Base-by-base conservation (phyloP, 2,113 vertebrate species). In the Heptranchias perlo region DNA sequence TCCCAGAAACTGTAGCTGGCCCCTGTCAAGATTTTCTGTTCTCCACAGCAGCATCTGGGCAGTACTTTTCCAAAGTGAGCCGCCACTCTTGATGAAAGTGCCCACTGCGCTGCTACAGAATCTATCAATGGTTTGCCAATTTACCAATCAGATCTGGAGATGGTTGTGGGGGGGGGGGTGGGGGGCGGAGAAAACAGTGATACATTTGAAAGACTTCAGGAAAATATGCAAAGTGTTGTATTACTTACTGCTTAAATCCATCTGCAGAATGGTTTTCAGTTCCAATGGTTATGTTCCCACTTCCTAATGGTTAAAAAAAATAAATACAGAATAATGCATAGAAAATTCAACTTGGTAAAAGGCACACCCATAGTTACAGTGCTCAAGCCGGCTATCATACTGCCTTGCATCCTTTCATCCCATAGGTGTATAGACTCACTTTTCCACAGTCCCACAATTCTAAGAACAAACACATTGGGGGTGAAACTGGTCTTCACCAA, bases 261-360 rank as follows among this genome's bases (percentile, higher is more conserved):
- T 2, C 89, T 2, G 21, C 35, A 62, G 58, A 39, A 62, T 39
- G 16, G 35, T 93, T 93, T 62, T 39, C 89, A 0, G 89, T 93
- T 62, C 58, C 89, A 93, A 10, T 62, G 35, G n/a, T 93, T 21
- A 23, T 4, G 18, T 61, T 39, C 58, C 89, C 39, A 21, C 25
- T 64, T 93, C 58, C 89, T 93, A 62, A 62, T n/a, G 87, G 52
- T 91, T 91, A 61, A 62, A 82, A n/a, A 91, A 54, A 21, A n/a
- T 44, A 91, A 18, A 39, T 61, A 39, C 14, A 92, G 35, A 21
- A 39, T 44, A 93, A 93, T 93, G n/a, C n/a, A 61, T 39, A 39
- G 14, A 92, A 92, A 39, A 39, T 39, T 64, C 1, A 23, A 39
- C 35, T 62, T 23, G n/a, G 18, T 93, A 62, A 93, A 93, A 39